Evolutionary conservation across 2,113 vertebrate genomes (phyloP).

Genomic region (Gila orcuttii): DNA sequence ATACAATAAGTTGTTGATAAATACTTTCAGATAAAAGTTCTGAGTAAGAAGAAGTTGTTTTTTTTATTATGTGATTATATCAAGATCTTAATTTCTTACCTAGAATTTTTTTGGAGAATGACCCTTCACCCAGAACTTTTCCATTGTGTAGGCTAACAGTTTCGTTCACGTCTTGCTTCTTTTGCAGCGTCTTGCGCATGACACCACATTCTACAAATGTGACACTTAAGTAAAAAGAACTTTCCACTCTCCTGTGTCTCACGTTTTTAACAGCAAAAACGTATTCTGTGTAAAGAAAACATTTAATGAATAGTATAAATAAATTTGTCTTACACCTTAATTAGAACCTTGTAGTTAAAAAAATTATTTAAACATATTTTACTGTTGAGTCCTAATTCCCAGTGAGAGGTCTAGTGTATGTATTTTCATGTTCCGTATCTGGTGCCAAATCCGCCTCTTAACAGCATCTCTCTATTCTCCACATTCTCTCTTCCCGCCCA

Average conservation of each 20-base stretch:
- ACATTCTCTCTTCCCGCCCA: constrained; percentile 26
- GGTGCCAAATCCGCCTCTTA: constrained; percentile 52
- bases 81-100: not conserved
- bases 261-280: too few relatives aligned
- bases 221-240: too few relatives aligned
- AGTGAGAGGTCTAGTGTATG: constrained; percentile 40
- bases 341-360: not conserved
- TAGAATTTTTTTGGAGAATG: too few relatives aligned
- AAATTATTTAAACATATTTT: not conserved
- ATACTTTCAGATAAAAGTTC: too few relatives aligned
- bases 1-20: not conserved
- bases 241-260: too few relatives aligned
- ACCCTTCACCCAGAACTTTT: too few relatives aligned
- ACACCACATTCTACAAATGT: too few relatives aligned
- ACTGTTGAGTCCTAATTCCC: constrained; percentile 41
- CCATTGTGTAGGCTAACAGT: too few relatives aligned
- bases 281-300: not conserved
- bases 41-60: not conserved
- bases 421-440: constrained; percentile 56
- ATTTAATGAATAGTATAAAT: not conserved
- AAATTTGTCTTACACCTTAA: not conserved
- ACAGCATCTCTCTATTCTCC: constrained; percentile 25
- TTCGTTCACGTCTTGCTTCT: too few relatives aligned
- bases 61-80: not conserved
- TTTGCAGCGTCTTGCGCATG: too few relatives aligned